A percentile compares a stretch with the other conserved stretches of the same genome.
phyloP scores from a whole-genome alignment of 2,888 invertebrate genomes.

The Nephrotoma guestfalica region DNA sequence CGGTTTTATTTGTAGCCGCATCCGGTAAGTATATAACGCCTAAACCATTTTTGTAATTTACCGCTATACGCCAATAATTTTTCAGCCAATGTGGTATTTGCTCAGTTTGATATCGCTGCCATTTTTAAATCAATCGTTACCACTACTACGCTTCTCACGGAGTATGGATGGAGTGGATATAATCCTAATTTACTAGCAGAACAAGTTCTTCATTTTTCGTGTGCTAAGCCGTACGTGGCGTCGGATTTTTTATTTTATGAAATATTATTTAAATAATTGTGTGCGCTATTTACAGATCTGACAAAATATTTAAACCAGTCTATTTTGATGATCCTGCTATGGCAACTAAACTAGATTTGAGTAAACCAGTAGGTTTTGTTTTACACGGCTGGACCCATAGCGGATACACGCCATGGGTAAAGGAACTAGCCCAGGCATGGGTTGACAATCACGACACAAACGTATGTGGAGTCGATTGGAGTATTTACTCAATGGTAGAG shows the following conservation, averaged over 20 bases:
- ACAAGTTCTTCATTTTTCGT: not conserved
- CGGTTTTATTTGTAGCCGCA: not conserved
- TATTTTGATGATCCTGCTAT: conserved; percentile 23
- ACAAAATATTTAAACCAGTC: conserved; percentile 21
- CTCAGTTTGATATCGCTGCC: not conserved
- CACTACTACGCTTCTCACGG: not conserved
- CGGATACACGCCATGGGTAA: conserved; percentile 26
- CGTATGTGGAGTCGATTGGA: conserved; percentile 30
- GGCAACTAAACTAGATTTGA: conserved; percentile 20
- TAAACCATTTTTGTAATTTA: not conserved
- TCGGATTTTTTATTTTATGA: too few relatives aligned
- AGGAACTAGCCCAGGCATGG: conserved; percentile 25
- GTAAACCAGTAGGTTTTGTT: conserved; percentile 24
- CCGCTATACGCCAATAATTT: not conserved
- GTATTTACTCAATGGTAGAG: conserved; percentile 22
- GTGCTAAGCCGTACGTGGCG: not conserved
- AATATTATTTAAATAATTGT: too few relatives aligned
- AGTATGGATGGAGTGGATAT: not conserved
- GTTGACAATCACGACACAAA: conserved; percentile 22
- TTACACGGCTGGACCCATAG: conserved; percentile 29
- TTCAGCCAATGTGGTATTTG: not conserved
- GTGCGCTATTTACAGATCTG: conserved; percentile 10
- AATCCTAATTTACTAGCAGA: not conserved
- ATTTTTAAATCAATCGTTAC: not conserved
- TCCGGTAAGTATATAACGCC: not conserved